These are phyloP conservation scores for Temnothorax unifasciatus DNA, from an alignment of 2,888 invertebrate species.

Conservation along the genomic window DNA sequence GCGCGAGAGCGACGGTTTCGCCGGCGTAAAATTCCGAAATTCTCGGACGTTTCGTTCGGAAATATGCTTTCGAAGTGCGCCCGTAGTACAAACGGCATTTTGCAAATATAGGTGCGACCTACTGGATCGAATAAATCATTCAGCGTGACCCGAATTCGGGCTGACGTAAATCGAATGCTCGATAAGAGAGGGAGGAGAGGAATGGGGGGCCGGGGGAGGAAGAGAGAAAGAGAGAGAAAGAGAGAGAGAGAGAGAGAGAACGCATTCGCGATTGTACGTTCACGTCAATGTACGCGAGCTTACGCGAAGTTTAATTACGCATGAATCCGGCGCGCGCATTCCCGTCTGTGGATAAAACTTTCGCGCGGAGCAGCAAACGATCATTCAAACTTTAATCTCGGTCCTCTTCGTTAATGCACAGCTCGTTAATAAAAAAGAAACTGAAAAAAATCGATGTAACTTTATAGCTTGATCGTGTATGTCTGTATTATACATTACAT, in stretches of 20 bases:
- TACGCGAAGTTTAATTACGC: slow-evolving; percentile 60
- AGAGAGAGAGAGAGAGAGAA: not conserved
- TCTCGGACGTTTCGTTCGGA: slow-evolving; percentile 35
- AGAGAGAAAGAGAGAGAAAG: not conserved
- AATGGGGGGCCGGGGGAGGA: not conserved
- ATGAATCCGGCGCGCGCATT: slow-evolving; percentile 34
- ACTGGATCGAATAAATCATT: slow-evolving; percentile 62
- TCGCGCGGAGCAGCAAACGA: slow-evolving; percentile 21
- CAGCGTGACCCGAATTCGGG: slow-evolving; percentile 58
- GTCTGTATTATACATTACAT: not conserved
- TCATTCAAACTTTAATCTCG: slow-evolving; percentile 41
- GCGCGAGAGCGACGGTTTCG: not conserved
- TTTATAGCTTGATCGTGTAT: not conserved
- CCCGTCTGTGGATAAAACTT: slow-evolving; percentile 34
- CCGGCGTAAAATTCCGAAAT: slow-evolving; percentile 37
- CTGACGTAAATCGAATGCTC: slow-evolving; percentile 48
- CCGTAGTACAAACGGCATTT: slow-evolving; percentile 51
- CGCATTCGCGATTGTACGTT: slow-evolving; percentile 32
- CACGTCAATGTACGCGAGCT: slow-evolving; percentile 42
- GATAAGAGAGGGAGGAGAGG: not conserved
- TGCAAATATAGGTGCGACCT: slow-evolving; percentile 60
- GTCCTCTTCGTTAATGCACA: slow-evolving; percentile 2
- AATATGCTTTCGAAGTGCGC: slow-evolving; percentile 28
- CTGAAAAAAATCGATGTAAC: not conserved
- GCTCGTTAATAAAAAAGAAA: not conserved